Evolutionary conservation across 2,797 vertebrate genomes (phyloP).

Genomic region (Emydoidea blandingii): DNA sequence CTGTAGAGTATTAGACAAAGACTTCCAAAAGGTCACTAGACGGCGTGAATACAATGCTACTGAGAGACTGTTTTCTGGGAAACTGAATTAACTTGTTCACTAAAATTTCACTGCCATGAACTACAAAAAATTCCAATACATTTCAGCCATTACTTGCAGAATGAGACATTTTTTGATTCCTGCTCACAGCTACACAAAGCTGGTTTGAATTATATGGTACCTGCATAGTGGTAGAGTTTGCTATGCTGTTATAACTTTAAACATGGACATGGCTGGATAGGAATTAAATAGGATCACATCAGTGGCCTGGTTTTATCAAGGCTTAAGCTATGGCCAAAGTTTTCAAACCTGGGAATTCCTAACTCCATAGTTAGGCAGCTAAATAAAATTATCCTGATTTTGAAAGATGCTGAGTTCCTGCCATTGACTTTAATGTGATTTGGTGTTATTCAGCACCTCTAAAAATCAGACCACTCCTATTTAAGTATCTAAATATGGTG

Average conservation of each 20-base stretch:
- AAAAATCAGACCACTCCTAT: neutral
- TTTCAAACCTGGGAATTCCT: neutral
- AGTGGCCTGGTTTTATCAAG: neutral
- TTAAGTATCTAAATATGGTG: neutral
- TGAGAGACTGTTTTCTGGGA: neutral
- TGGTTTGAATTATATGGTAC: neutral
- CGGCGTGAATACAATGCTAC: neutral
- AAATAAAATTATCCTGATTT: neutral
- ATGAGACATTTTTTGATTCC: neutral
- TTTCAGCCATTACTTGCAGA: neutral
- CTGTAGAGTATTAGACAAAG: neutral
- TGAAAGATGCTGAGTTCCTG: neutral
- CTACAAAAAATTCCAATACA: neutral
- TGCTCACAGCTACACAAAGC: fast-evolving
- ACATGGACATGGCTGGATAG: neutral
- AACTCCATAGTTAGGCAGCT: neutral
- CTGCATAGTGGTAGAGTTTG: neutral
- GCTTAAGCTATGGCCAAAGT: neutral
- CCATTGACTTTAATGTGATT: neutral
- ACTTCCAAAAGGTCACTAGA: neutral
- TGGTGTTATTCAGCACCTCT: neutral
- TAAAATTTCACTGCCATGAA: neutral
- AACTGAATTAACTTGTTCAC: neutral
- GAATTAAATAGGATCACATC: fast-evolving
- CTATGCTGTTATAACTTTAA: neutral